These are phyloP conservation scores for Actinia tenebrosa DNA, from an alignment of 64 coral and sea anemone species.

Conservation along the genomic window DNA sequence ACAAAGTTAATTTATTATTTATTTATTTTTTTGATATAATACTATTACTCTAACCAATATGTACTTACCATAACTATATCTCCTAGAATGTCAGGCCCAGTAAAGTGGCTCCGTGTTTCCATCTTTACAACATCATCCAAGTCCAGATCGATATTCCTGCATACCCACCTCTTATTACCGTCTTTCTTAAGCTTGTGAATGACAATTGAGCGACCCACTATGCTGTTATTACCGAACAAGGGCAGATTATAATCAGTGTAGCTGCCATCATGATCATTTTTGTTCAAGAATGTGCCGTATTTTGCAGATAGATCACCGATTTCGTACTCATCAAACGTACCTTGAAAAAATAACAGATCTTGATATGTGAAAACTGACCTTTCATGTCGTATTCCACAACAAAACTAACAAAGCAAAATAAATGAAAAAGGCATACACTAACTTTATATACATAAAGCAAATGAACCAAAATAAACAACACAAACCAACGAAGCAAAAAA, in stretches of 20 bases:
- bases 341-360: background rate
- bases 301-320: slow-evolving; percentile 81
- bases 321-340: slow-evolving; percentile 81
- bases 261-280: background rate
- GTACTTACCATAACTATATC: slow-evolving; percentile 47
- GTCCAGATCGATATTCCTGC: slow-evolving; percentile 57
- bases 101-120: slow-evolving; percentile 28
- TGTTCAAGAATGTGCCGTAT: slow-evolving; percentile 65
- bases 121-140: slow-evolving; percentile 21
- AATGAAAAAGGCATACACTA: too few relatives aligned
- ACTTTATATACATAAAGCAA: too few relatives aligned
- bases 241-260: slow-evolving; percentile 71
- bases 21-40: too few relatives aligned
- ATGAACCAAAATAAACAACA: too few relatives aligned
- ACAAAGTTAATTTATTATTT: too few relatives aligned
- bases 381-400: background rate
- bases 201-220: slow-evolving; percentile 66
- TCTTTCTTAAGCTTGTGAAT: slow-evolving; percentile 59
- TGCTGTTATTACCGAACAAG: slow-evolving; percentile 81
- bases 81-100: slow-evolving; percentile 27
- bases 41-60: background rate
- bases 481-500: too few relatives aligned
- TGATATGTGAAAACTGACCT: background rate
- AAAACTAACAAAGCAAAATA: too few relatives aligned
- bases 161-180: slow-evolving; percentile 65